Base-by-base conservation (phyloP, 2,888 invertebrate genomes). In the Drosophila glabriapex region DNA sequence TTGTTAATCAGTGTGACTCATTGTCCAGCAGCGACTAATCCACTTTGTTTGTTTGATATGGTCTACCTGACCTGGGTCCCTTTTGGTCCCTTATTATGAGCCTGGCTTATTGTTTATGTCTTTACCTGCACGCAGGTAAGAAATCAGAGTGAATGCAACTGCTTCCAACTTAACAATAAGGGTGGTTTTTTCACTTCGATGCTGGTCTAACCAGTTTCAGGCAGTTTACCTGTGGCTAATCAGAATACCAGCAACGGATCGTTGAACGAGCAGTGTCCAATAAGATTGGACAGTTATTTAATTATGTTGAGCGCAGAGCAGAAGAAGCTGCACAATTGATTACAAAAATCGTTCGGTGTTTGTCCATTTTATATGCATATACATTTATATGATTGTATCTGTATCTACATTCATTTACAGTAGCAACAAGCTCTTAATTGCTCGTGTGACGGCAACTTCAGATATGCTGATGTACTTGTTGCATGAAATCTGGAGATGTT, bases 51-150 rank as follows among this genome's bases (percentile, higher is more conserved):
- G 77, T 61, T 49, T 49, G 53, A 41, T 53, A 2, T 33, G 71
- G 33, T 19, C 64, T 80, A 72, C 76, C 76, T 76, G 76, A 9
- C 9, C 46, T 4, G 28, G 19, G 46, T 43, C 59, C 55, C 56
- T 75, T 31, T 43, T 9, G 31, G 19, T 35, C 58, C 61, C 65
- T 33, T 55, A 25, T 55, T 62, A 37, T 59, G 55, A 56, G 56
- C 58, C 61, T 54, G 55, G 58, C 66, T 85, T 49, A 79, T 74
- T 85, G 72, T 79, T 81, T 63, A 73, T 56, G 63, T 70, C 58
- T 68, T 78, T 89, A 83, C 87, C 84, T 89, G 84, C 58, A n/a
- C 12, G 53, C 87, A 89, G 89, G 87, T 86, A 86, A 81, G 49
- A 58, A 62, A 59, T 55, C 67, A 16, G 4, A 61, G 43, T 49